These are phyloP conservation scores for Actinia equina DNA, from an alignment of 64 coral and sea anemone genomes.

Conservation along the genomic window DNA sequence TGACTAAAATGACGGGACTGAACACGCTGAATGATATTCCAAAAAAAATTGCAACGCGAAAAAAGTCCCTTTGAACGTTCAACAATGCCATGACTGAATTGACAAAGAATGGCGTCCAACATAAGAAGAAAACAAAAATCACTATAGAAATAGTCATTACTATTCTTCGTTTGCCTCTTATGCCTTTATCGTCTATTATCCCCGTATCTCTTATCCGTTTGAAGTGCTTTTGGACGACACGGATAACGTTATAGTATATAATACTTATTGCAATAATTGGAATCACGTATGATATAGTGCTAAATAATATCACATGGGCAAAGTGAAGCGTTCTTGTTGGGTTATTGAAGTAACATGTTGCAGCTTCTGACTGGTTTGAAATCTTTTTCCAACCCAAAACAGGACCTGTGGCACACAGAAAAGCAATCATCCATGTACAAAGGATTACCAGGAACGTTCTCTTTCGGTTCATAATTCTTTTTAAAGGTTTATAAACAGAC, in stretches of 20 bases:
- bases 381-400: constrained; percentile 73
- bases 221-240: constrained; percentile 37
- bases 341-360: constrained; percentile 30
- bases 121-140: constrained; percentile 45
- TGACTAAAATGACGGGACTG: constrained; percentile 61
- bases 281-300: constrained; percentile 27
- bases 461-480: constrained; percentile 54
- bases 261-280: constrained; percentile 45
- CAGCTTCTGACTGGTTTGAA: constrained; percentile 10
- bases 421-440: constrained; percentile 46
- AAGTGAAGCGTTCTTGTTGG: constrained; percentile 28
- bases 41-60: constrained; percentile 53
- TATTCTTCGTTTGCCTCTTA: constrained; percentile 65
- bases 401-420: constrained; percentile 52
- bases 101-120: constrained; percentile 71
- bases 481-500: constrained; percentile 63
- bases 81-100: constrained; percentile 39
- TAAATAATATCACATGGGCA: constrained; percentile 31
- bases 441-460: constrained; percentile 43
- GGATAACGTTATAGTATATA: constrained; percentile 47
- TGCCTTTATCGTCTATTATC: constrained; percentile 75
- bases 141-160: constrained; percentile 67
- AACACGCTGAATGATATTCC: constrained; percentile 57
- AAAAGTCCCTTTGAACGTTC: constrained; percentile 9
- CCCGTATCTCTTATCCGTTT: constrained; percentile 63